Conservation (phyloP, 2,113 vertebrate genomes). For the Centrocercus urophasianus region DNA sequence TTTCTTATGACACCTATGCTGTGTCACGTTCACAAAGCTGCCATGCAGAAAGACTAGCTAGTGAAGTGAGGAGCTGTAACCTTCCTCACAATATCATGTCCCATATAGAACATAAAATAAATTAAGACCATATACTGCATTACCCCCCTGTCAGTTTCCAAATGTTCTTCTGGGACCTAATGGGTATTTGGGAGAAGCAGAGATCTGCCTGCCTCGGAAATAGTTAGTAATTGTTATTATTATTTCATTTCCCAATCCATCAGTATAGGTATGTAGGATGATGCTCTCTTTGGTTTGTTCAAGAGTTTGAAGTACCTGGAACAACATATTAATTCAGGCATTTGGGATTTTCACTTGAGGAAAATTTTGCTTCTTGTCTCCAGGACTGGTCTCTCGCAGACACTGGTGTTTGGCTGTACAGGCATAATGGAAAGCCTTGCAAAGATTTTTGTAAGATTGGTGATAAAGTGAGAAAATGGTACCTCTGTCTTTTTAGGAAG, state of each 20-base stretch:
- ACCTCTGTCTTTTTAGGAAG: background rate
- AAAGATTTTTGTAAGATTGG: background rate
- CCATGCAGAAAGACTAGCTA: background rate
- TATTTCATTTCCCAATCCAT: background rate
- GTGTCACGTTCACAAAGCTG: background rate
- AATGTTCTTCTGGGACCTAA: background rate
- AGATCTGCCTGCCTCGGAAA: background rate
- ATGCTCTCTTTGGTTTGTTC: background rate
- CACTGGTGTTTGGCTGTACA: background rate
- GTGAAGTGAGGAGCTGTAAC: background rate
- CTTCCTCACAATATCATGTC: background rate
- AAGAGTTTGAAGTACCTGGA: background rate
- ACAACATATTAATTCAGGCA: background rate
- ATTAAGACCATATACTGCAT: background rate
- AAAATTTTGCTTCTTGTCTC: background rate
- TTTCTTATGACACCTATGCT: background rate
- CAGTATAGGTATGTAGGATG: background rate
- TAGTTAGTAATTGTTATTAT: background rate
- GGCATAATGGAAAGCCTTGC: background rate
- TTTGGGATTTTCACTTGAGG: background rate
- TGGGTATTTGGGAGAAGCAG: background rate
- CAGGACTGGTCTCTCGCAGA: background rate
- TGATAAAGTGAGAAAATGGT: background rate
- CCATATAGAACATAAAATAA: background rate
- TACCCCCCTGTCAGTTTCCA: background rate